A percentile compares a stretch with the other conserved stretches of the same genome.
These are phyloP conservation scores for Lepidocolaptes lacrymiger DNA, from an alignment of 2,797 vertebrate genomes.

Conservation along the genomic window DNA sequence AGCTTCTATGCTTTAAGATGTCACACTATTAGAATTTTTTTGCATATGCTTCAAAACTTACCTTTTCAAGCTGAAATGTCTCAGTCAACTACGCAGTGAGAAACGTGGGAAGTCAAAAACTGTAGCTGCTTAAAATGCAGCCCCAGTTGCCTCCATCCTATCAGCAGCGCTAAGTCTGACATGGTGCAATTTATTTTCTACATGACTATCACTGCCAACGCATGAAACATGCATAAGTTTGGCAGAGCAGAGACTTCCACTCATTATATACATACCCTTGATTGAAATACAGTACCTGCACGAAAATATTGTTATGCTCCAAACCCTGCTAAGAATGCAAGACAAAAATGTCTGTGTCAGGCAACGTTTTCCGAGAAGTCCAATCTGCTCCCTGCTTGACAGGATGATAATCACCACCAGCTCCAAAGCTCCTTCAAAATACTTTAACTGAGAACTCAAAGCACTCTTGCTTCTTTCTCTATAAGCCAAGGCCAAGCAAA, in stretches of 20 bases:
- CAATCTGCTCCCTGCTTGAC: background rate
- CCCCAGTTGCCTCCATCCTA: conserved; percentile 4
- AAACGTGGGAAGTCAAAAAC: background rate
- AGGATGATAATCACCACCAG: background rate
- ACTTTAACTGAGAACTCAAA: background rate
- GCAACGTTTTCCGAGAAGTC: background rate
- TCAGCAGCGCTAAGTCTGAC: background rate
- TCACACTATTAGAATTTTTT: background rate
- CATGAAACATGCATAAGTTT: conserved; percentile 48
- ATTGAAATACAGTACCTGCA: background rate
- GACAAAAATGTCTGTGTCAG: background rate
- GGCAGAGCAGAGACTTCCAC: background rate
- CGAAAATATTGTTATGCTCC: background rate
- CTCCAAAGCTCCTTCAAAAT: background rate
- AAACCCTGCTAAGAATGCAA: background rate
- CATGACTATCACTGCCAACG: conserved; percentile 7
- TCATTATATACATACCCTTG: background rate
- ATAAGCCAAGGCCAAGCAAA: background rate
- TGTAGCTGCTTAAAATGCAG: conserved; percentile 26
- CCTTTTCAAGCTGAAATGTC: background rate
- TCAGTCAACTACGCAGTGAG: conserved; percentile 9
- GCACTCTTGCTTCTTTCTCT: background rate
- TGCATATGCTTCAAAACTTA: background rate
- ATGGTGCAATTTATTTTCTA: conserved; percentile 35
- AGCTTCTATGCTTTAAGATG: background rate